Evolutionary conservation across 2,888 invertebrate species (phyloP), one percentile per base, ranked within the genome.

Genomic region (Netelia inedita): DNA sequence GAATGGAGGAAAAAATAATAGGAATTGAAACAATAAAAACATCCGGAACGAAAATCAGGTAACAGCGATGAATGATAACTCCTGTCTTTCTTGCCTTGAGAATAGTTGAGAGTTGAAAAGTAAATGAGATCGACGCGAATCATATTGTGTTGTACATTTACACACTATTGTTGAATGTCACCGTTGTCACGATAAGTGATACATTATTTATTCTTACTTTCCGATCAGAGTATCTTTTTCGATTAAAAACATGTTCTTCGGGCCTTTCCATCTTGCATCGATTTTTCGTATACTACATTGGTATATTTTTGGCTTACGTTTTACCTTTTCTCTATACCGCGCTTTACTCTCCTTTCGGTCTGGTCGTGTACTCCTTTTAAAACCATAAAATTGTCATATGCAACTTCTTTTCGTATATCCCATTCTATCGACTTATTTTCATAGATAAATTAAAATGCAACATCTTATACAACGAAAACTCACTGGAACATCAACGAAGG

Each of bases 101-200:
- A 28, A 28, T 28, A 28, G 28, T 28, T 28, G 5, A 28, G 5
- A 28, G 28, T 28, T 41, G 59, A 41, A 63, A 46, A 71, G 59
- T 19, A 63, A 28, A 71, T 41, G 68, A 74, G 74, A 57, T 59
- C 43, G 65, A 41, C 57, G 66, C 53, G 61, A 71, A 55, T 65
- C 9, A 11, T 41, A 16, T 11, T 16, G 41, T 65, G 43, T n/a
- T 16, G 19, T 11, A 21, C 46, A 69, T 81, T 85, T 82, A 84
- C 78, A 84, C 80, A 84, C 84, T 83, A 71, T 85, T 85, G 85
- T 85, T 84, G 84, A 85, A 81, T 71, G 79, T 84, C 79, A 55
- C 53, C 57, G 75, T 75, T 41, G 66, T 65, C 55, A 5, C 5
- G 2, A 28, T 3, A 5, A 28, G 3, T 3, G 28, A 5, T 28